Conservation (phyloP, 2,113 vertebrate species). For the Agelaius tricolor region DNA sequence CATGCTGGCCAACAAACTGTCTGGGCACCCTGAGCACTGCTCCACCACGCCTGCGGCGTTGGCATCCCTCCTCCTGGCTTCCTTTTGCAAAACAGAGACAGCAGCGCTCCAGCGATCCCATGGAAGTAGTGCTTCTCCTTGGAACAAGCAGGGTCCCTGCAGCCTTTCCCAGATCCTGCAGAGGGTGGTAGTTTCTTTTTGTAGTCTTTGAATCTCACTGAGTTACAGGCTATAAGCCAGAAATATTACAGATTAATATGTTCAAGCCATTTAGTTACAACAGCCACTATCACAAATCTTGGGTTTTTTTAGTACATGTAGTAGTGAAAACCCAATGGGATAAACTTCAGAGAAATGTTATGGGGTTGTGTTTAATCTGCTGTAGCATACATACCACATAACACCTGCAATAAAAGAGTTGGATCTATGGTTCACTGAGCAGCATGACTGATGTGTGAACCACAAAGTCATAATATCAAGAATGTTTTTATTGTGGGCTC, state of each 20-base stretch:
- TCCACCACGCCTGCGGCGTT: background rate
- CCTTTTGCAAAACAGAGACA: background rate
- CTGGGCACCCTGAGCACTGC: accelerated
- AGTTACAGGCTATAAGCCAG: background rate
- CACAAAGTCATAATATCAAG: background rate
- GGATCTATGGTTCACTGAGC: background rate
- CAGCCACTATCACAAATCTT: accelerated
- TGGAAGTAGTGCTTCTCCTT: background rate
- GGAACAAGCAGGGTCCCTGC: accelerated
- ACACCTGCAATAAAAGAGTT: background rate
- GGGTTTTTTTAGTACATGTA: background rate
- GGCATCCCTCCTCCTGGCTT: background rate
- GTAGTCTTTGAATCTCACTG: background rate
- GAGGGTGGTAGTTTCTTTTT: background rate
- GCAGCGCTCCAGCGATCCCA: accelerated
- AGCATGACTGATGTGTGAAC: background rate
- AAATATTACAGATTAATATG: background rate
- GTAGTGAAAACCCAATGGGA: background rate
- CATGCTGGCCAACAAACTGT: background rate
- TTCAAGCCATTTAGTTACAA: background rate
- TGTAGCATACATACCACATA: background rate
- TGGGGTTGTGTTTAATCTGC: background rate
- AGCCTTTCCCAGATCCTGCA: background rate
- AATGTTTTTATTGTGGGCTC: background rate
- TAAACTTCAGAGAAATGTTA: background rate